phyloP scores from a whole-genome alignment of 2,888 invertebrate species.

The Lasioglossum villosulum region DNA sequence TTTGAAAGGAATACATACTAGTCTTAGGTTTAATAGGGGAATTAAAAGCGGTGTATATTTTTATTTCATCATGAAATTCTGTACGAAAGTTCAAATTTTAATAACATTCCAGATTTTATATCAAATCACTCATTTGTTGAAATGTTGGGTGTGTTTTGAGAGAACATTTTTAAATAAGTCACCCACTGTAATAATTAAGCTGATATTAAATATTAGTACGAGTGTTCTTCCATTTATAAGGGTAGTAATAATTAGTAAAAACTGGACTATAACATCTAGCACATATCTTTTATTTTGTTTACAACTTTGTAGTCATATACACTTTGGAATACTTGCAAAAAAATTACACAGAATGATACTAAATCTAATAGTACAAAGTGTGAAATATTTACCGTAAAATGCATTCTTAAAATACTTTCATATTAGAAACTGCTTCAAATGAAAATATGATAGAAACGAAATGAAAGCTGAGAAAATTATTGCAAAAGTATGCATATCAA shows the following conservation, averaged over 20 bases:
- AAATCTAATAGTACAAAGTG: slow-evolving; percentile 39
- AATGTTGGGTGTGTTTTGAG: slow-evolving; percentile 27
- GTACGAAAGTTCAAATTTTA: slow-evolving; percentile 24
- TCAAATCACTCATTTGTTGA: slow-evolving; percentile 17
- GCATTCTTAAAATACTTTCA: slow-evolving; percentile 20
- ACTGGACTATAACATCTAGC: slow-evolving; percentile 53
- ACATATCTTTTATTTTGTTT: slow-evolving; percentile 58
- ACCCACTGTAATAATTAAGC: slow-evolving; percentile 32
- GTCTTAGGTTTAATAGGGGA: slow-evolving; percentile 17
- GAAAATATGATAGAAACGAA: slow-evolving; percentile 1
- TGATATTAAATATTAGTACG: slow-evolving; percentile 22
- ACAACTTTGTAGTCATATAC: slow-evolving; percentile 53
- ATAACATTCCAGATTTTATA: slow-evolving; percentile 4
- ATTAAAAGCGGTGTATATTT: slow-evolving; percentile 15
- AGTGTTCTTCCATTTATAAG: slow-evolving; percentile 7
- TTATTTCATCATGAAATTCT: slow-evolving; percentile 18
- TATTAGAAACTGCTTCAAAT: slow-evolving; percentile 7
- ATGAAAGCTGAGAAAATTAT: slow-evolving; percentile 1
- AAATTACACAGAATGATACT: slow-evolving; percentile 33
- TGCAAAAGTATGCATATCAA: slow-evolving; percentile 37
- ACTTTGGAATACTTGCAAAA: slow-evolving; percentile 41
- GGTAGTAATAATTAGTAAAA: slow-evolving; percentile 26
- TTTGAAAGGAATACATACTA: slow-evolving; percentile 31
- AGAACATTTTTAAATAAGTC: slow-evolving; percentile 41
- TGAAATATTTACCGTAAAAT: slow-evolving; percentile 31